Evolutionary conservation across 2,797 vertebrate genomes (phyloP), one percentile per base, ranked within the genome.

Genomic region (Artibeus jamaicensis): DNA sequence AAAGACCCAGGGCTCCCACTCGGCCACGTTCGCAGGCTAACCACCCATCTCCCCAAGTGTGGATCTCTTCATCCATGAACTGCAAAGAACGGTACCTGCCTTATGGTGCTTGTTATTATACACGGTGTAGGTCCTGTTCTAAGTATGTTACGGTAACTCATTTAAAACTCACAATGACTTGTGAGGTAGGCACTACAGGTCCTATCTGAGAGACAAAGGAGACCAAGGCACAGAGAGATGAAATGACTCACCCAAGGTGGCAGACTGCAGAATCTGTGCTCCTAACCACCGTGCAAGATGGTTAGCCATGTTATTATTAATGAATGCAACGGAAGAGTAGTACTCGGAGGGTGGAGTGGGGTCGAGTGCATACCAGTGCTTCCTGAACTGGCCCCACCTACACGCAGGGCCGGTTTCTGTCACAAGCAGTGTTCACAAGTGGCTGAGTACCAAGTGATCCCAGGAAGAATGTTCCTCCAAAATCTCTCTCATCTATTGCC

Each of bases 131-230:
- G 32, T 59, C 7, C 42, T 37, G 3, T 79, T 71, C 53, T 81
- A 57, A 91, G 39, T 24, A 74, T 44, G 68, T 93, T 70, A 34
- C 16, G 65, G 73, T 0, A 94, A 53, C 42, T 65, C 59, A 39
- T 53, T 29, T 62, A 76, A 89, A 37, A 42, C 74, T 62, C 44
- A 34, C 39, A 62, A 0, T 0, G 29, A 82, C 42, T 71, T 71
- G 16, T 53, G 12, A 82, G 55, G n/a, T 44, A 85, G n/a, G n/a
- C 53, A 34, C 71, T 68, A 9, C 50, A 78, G 93, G 22, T 42
- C 34, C 73, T 79, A 4, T 70, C 77, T 95, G 79, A 95, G 59
- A 85, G 71, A 92, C 37, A 44, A 92, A 93, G 39, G 44, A 87
- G 50, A 42, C 19, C 7, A 9, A 78, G 10, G 26, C 22, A 79